Evolutionary conservation across 2,797 vertebrate species (phyloP).

Genomic region (Alauda arvensis): DNA sequence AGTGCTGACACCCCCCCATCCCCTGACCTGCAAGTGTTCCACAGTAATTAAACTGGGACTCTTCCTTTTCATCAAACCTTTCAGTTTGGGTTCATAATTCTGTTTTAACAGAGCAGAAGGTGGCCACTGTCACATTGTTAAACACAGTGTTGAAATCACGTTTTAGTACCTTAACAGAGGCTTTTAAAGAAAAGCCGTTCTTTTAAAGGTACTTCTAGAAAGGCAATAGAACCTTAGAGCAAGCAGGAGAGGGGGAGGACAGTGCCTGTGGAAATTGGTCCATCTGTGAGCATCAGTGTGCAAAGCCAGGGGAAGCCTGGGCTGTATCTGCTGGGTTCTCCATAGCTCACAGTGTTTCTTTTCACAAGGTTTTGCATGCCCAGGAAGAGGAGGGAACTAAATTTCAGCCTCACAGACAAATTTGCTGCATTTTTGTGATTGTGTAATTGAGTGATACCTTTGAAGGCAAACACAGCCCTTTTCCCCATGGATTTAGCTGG

Average conservation of each 20-base stretch:
- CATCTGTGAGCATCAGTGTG: not conserved
- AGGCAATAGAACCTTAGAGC: not conserved
- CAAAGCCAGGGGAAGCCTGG: not conserved
- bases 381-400: not conserved
- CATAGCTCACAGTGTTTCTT: not conserved
- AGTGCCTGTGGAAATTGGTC: not conserved
- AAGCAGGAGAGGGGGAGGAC: not conserved
- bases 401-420: conserved; percentile 25
- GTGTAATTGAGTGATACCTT: conserved; percentile 18
- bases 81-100: not conserved
- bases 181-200: not conserved
- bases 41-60: not conserved
- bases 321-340: not conserved
- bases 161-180: not conserved
- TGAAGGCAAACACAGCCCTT: conserved; percentile 45
- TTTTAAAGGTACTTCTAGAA: not conserved
- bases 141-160: not conserved
- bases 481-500: conserved; percentile 61
- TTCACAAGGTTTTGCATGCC: not conserved
- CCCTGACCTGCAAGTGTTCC: not conserved
- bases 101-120: not conserved
- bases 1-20: accelerated
- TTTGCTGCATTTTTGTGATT: conserved; percentile 9
- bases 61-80: not conserved
- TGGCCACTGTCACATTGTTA: not conserved